These are phyloP conservation scores for Carassius gibelio DNA, from an alignment of 2,113 vertebrate genomes.

Conservation along the genomic window DNA sequence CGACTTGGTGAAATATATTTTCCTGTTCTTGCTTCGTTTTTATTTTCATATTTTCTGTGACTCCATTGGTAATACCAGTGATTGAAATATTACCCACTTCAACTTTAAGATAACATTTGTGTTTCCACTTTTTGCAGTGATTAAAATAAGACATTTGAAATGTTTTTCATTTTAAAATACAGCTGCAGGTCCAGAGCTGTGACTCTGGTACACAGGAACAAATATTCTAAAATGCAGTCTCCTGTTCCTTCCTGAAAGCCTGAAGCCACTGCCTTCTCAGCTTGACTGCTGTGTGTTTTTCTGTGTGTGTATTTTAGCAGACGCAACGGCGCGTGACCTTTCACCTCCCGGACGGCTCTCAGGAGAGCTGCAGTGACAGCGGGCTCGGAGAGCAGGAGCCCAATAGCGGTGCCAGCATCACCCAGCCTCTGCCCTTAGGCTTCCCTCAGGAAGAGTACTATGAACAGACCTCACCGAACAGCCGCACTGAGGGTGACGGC, in stretches of 20 bases:
- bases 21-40: neutral
- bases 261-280: neutral
- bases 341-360: constrained; percentile 94
- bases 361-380: constrained; percentile 92
- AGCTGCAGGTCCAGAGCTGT: neutral
- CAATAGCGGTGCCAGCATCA: constrained; percentile 74
- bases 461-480: constrained; percentile 88
- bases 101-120: neutral
- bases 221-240: constrained; percentile 10
- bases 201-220: neutral
- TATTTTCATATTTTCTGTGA: neutral
- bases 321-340: constrained; percentile 94
- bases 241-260: neutral
- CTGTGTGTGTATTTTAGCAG: constrained; percentile 69
- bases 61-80: neutral
- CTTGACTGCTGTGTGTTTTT: constrained; percentile 11
- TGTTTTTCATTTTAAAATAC: neutral
- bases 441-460: constrained; percentile 91
- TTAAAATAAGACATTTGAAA: neutral
- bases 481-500: constrained; percentile 94
- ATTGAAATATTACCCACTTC: neutral
- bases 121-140: neutral
- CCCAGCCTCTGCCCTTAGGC: constrained; percentile 85
- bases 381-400: constrained; percentile 87
- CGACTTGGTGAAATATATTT: neutral